A percentile compares a stretch with the other conserved stretches of the same genome.
These are phyloP conservation scores for Dipus sagitta DNA, from an alignment of 2,797 vertebrate species.

Conservation along the genomic window DNA sequence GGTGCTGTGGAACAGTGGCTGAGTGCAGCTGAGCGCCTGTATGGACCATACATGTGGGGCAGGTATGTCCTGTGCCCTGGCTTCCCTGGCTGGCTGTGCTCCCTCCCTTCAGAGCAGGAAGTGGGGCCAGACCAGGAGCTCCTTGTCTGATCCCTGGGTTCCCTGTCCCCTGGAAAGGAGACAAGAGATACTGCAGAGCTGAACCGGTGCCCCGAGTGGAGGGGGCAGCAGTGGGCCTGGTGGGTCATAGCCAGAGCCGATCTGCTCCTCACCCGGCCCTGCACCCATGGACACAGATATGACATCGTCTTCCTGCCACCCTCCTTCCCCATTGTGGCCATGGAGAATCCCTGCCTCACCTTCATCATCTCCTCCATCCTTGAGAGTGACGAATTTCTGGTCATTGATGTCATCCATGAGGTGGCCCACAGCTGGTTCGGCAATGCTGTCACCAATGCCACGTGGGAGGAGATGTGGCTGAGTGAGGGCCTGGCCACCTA, in stretches of 20 bases:
- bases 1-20: constrained; percentile 96
- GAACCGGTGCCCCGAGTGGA: not conserved
- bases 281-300: constrained; percentile 88
- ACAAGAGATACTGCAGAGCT: not conserved
- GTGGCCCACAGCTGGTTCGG: constrained; percentile 99
- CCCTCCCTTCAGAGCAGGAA: not conserved
- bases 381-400: constrained; percentile 97
- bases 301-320: constrained; percentile 98
- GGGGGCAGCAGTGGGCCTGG: not conserved
- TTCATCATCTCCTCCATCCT: constrained; percentile 98
- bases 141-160: too few species aligned
- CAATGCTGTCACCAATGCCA: constrained; percentile 97
- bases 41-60: constrained; percentile 97
- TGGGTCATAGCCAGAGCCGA: not conserved
- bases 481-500: constrained; percentile 98
- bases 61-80: constrained; percentile 87
- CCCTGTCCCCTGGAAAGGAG: not conserved
- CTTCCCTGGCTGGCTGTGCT: not conserved
- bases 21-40: constrained; percentile 94
- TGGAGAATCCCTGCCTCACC: constrained; percentile 99
- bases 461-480: constrained; percentile 99
- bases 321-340: constrained; percentile 98
- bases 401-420: constrained; percentile 96
- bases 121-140: not conserved
- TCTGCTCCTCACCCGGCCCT: not conserved